Evolutionary conservation across 2,113 vertebrate genomes (phyloP), one percentile per base, ranked within the genome.

Genomic region (Epinephelus cyanopodus): DNA sequence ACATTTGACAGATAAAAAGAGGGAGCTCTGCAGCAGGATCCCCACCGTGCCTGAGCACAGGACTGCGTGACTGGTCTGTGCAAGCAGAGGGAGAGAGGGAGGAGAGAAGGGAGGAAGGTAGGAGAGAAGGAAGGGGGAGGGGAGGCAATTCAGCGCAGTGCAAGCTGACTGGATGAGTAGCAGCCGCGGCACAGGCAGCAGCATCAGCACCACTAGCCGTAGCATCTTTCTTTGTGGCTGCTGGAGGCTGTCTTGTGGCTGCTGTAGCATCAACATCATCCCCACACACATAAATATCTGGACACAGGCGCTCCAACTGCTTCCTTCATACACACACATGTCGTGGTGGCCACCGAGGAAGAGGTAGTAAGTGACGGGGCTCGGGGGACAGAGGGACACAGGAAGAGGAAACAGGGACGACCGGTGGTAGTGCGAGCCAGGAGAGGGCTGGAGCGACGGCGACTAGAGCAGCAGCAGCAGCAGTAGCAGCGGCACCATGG

Each of bases 401-500:
- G 89, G 81, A 70, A 83, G 81, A 87, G 89, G 85, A 83, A 90
- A 76, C 83, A 42, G 85, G 87, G 82, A 90, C 88, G 50, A 76
- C 85, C 66, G 77, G 91, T 87, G 89, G 64, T 69, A 75, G 81
- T 29, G 82, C 42, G 42, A 78, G 58, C 29, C 12, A 21, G 87
- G 86, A 87, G 76, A 66, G 93, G 88, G 91, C 88, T 88, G 86
- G 83, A 90, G 78, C 77, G 14, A 79, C 92, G 57, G 84, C 39
- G 84, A 85, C 84, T 77, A 83, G 66, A 89, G 86, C 79, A 87
- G 90, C 92, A 92, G 92, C 85, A 50, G 77, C 69, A 81, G 89
- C 90, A 92, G 85, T 42, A 89, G 82, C 81, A 90, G 88, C 74
- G 92, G 95, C 96, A 95, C 92, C 95, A 99, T 99, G 98, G 98